Conservation (phyloP, 2,113 vertebrate genomes). For the Myotis yumanensis region DNA sequence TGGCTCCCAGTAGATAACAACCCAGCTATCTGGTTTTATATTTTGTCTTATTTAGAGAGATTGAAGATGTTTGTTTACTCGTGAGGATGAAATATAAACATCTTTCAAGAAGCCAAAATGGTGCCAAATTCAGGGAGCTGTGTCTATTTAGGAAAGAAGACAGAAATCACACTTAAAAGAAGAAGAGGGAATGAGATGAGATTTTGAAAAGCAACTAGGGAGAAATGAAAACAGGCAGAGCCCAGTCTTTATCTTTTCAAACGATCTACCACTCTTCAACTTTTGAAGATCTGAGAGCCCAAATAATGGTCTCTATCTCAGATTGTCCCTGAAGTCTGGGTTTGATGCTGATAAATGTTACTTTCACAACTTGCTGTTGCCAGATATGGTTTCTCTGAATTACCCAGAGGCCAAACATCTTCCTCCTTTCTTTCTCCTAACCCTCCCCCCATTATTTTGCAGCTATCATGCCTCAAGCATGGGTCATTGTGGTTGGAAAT, state of each 20-base stretch:
- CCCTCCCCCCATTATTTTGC: constrained; percentile 20
- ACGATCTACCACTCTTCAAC: background rate
- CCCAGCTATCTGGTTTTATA: background rate
- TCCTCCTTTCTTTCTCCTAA: background rate
- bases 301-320: constrained; percentile 52
- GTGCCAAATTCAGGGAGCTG: constrained; percentile 19
- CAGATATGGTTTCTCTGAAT: constrained; percentile 50
- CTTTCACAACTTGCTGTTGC: constrained; percentile 58
- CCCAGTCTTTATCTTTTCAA: constrained; percentile 33
- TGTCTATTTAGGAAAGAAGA: constrained; percentile 38
- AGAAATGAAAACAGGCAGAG: constrained; percentile 47
- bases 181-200: constrained; percentile 45
- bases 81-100: constrained; percentile 56
- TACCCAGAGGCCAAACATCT: constrained; percentile 25
- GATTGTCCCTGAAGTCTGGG: background rate
- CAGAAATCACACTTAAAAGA: constrained; percentile 37
- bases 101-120: constrained; percentile 41
- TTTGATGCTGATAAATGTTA: constrained; percentile 67
- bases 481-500: constrained; percentile 8
- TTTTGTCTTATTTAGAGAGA: constrained; percentile 28
- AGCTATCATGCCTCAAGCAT: constrained; percentile 22
- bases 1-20: background rate
- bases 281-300: constrained; percentile 53
- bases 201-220: background rate
- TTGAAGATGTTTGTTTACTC: constrained; percentile 40